Evolutionary conservation across 2,113 vertebrate species (phyloP).

Genomic region (Sakesphorus luctuosus): DNA sequence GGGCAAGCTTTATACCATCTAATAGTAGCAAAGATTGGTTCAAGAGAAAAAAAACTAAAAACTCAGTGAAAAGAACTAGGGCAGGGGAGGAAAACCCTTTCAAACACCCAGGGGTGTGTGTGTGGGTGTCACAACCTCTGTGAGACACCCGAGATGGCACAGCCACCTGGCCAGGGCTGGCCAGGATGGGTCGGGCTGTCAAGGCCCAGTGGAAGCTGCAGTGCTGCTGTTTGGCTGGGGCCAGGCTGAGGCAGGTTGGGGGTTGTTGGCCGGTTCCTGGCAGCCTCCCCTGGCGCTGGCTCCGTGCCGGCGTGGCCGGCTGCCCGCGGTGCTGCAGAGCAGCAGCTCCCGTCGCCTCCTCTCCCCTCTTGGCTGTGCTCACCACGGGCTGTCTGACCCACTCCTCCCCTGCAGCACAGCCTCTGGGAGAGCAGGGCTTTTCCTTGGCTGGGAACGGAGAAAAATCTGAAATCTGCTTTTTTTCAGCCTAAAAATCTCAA

Average conservation of each 20-base stretch:
- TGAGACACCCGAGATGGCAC: not conserved
- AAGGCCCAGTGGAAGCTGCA: not conserved
- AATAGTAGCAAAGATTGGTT: not conserved
- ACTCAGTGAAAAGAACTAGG: not conserved
- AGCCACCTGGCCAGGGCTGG: not conserved
- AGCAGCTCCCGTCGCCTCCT: not conserved
- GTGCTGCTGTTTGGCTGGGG: not conserved
- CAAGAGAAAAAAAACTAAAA: not conserved
- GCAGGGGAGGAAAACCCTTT: not conserved
- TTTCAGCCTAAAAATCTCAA: not conserved
- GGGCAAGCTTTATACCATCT: not conserved
- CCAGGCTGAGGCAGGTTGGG: not conserved
- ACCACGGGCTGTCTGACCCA: rapidly evolving
- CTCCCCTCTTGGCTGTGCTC: not conserved
- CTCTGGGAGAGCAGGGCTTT: not conserved
- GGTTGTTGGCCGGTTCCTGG: not conserved
- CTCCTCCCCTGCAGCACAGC: not conserved
- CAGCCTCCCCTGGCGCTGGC: not conserved
- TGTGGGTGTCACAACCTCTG: not conserved
- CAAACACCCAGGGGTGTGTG: not conserved
- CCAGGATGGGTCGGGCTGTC: rapidly evolving
- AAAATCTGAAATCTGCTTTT: not conserved
- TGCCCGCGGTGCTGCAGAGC: constrained; percentile 10
- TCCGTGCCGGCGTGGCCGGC: not conserved
- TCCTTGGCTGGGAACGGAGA: not conserved